Evolutionary conservation across 2,797 vertebrate genomes (phyloP).

Genomic region (Helarctos malayanus): DNA sequence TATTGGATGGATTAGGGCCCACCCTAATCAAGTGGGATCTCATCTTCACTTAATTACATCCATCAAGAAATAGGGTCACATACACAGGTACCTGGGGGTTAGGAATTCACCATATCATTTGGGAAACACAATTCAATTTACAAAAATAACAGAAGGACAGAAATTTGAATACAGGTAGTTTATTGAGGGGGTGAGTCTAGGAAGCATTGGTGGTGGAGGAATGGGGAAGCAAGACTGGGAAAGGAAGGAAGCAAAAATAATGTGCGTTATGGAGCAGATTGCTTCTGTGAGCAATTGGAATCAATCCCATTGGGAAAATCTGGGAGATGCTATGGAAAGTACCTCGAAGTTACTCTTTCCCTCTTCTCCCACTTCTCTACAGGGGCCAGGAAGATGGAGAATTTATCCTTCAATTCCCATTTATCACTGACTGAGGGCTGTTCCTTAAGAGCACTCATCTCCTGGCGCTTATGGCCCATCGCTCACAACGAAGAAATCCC

Average conservation of each 20-base stretch:
- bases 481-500: constrained; percentile 33
- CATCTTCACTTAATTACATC: background rate
- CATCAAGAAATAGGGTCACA: background rate
- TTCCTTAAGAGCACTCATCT: constrained; percentile 45
- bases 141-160: background rate
- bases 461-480: constrained; percentile 17
- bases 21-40: background rate
- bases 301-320: background rate
- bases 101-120: background rate
- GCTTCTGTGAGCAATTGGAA: background rate
- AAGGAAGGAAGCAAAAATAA: background rate
- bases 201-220: background rate
- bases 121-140: background rate
- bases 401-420: background rate
- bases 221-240: background rate
- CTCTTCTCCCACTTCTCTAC: accelerated
- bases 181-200: background rate
- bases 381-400: background rate
- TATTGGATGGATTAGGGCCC: background rate
- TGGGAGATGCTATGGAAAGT: background rate
- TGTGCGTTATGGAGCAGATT: background rate
- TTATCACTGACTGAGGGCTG: background rate
- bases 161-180: background rate
- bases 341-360: background rate
- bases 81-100: background rate